Evolutionary conservation across 2,888 invertebrate species (phyloP).

Genomic region (Zonitis immaculata): DNA sequence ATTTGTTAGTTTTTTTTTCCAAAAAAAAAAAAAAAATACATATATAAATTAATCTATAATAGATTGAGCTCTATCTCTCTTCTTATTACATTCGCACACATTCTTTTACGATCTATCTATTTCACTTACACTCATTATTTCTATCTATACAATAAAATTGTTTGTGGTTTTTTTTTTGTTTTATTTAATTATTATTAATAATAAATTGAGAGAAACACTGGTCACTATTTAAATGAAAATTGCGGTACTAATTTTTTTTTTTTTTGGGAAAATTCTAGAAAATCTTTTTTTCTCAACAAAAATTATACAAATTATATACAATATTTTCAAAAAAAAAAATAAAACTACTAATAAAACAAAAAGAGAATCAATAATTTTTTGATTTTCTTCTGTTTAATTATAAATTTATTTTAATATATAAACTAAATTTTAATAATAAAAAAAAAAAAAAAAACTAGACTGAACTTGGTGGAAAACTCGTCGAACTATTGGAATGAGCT

Average conservation of each 20-base stretch:
- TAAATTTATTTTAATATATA: too few relatives aligned
- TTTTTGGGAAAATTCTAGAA: background rate
- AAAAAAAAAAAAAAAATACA: too few relatives aligned
- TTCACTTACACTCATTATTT: background rate
- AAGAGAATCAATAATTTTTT: too few relatives aligned
- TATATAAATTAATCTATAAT: background rate
- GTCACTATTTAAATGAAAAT: background rate
- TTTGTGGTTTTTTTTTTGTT: too few relatives aligned
- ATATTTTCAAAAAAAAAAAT: background rate
- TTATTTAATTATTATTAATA: too few relatives aligned
- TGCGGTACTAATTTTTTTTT: background rate
- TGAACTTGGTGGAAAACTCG: slow-evolving; percentile 72
- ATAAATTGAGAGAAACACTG: background rate
- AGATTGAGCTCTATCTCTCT: background rate
- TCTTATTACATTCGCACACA: background rate
- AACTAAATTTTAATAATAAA: too few relatives aligned
- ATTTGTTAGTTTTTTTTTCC: background rate
- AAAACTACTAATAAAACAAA: background rate
- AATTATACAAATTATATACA: slow-evolving; percentile 1
- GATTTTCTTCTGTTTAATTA: too few relatives aligned
- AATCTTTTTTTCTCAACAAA: background rate
- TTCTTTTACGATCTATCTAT: too few relatives aligned
- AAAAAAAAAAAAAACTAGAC: slow-evolving; percentile 21
- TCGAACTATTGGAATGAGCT: slow-evolving; percentile 92
- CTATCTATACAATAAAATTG: background rate